Evolutionary conservation across 2,888 invertebrate species (phyloP), one percentile per base, ranked within the genome.

Genomic region (Hypercompe scribonia): DNA sequence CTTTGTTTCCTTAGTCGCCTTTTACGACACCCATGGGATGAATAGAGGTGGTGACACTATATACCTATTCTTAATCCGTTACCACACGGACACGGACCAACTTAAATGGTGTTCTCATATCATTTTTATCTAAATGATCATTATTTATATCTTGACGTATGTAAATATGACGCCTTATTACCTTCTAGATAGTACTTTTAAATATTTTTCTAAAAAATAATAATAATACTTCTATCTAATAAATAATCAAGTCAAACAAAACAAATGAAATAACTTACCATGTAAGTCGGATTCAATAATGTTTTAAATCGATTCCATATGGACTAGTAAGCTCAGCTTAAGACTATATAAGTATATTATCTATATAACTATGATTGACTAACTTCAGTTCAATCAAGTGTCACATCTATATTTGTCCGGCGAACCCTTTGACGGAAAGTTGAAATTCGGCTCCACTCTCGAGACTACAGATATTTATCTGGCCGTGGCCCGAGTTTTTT

Each of bases 391-490:
- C 61, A 81, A 74, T 54, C 61, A 31, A 69, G 24, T 83, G 85
- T 74, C 86, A 34, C 24, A 15, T 92, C 92, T 92, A 85, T 46
- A 71, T 70, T 73, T 80, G 79, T 80, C 73, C 79, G 82, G 72
- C 63, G 65, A 81, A 78, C 75, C 93, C 93, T 91, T 73, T 92
- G 91, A 10, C 69, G 80, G 78, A 94, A 89, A 95, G 95, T 94
- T 90, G 89, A 94, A 94, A 91, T 95, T 93, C 90, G 91, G 93
- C 91, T 87, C 89, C 91, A 92, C 94, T 93, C 94, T 93, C 94
- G 94, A 93, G 95, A 94, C 95, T 94, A 94, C 93, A 94, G 95
- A 95, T 95, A 95, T 94, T 94, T 95, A 95, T 95, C 95, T 94
- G 94, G 93, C 94, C 93, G 92, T 88, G 91, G 92, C 90, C 90